phyloP scores from a whole-genome alignment of 1,140 invertebrate species.

The Drosophila dunni region DNA sequence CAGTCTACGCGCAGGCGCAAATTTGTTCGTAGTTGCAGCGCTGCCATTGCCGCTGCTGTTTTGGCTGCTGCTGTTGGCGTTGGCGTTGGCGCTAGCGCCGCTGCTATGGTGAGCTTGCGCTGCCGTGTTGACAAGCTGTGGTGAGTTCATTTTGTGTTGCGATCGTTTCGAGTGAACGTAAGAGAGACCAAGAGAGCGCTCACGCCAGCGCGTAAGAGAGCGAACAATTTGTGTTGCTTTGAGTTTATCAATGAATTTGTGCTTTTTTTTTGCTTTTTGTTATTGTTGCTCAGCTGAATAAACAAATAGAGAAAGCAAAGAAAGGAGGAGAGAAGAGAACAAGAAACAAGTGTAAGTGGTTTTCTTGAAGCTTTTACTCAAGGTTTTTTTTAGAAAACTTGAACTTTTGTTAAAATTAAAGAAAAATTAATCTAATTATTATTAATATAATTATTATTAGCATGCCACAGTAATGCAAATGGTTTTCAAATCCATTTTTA shows the following conservation, averaged over 20 bases:
- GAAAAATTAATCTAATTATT: no score
- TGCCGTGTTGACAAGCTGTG: conserved; percentile 60
- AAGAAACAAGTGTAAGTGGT: neutral
- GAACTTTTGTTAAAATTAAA: neutral
- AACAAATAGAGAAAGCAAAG: conserved; percentile 42
- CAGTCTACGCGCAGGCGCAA: conserved; percentile 83
- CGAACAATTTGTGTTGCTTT: conserved; percentile 40
- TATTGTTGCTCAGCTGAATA: conserved; percentile 64
- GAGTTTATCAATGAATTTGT: conserved; percentile 74
- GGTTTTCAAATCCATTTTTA: no score
- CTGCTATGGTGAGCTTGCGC: conserved; percentile 58
- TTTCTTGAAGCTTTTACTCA: no score
- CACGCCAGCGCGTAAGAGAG: neutral
- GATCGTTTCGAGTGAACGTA: conserved; percentile 20
- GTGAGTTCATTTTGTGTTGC: conserved; percentile 70
- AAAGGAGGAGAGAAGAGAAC: conserved; percentile 1
- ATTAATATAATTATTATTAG: neutral
- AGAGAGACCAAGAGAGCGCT: conserved; percentile 17
- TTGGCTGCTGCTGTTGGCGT: conserved; percentile 19
- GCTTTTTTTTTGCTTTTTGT: conserved; percentile 17
- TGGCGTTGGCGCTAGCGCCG: conserved; percentile 11
- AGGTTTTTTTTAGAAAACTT: no score
- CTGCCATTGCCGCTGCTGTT: conserved; percentile 4
- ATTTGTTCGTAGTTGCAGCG: conserved; percentile 58
- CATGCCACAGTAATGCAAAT: no score